Evolutionary conservation across 2,888 invertebrate species (phyloP).

Genomic region (Helleia helle): DNA sequence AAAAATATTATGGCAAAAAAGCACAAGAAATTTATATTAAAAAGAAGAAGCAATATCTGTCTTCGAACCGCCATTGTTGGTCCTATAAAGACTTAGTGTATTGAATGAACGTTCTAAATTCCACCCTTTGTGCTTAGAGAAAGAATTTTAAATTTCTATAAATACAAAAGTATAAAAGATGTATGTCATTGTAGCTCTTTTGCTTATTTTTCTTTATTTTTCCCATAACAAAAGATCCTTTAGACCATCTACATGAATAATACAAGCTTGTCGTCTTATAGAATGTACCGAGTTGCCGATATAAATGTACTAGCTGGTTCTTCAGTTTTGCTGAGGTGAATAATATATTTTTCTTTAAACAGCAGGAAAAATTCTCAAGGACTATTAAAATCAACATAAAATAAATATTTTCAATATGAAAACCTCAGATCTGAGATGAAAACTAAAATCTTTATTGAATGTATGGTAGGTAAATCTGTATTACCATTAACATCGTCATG

Average conservation of each 20-base stretch:
- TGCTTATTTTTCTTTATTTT: not conserved
- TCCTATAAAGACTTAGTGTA: constrained; percentile 15
- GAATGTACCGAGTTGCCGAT: not conserved
- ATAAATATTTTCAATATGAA: too few relatives aligned
- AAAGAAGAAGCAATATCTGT: constrained; percentile 12
- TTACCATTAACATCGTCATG: too few relatives aligned
- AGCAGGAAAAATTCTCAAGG: too few relatives aligned
- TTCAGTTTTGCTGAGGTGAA: too few relatives aligned
- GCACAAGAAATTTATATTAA: constrained; percentile 11
- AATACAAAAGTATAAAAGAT: constrained; percentile 7
- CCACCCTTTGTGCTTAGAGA: constrained; percentile 10
- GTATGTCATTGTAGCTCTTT: not conserved
- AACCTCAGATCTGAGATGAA: too few relatives aligned
- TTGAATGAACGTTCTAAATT: constrained; percentile 16
- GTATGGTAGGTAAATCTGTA: too few relatives aligned
- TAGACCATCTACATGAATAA: not conserved
- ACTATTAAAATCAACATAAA: too few relatives aligned
- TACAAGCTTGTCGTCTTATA: not conserved
- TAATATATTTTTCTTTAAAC: too few relatives aligned
- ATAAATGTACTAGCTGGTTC: too few relatives aligned
- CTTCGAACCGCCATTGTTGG: constrained; percentile 12
- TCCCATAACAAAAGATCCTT: constrained; percentile 1
- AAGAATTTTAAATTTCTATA: constrained; percentile 12
- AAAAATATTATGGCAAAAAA: not conserved
- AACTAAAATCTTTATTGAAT: too few relatives aligned